Evolutionary conservation across 2,888 invertebrate genomes (phyloP).

Genomic region (Apotomis turbidana): DNA sequence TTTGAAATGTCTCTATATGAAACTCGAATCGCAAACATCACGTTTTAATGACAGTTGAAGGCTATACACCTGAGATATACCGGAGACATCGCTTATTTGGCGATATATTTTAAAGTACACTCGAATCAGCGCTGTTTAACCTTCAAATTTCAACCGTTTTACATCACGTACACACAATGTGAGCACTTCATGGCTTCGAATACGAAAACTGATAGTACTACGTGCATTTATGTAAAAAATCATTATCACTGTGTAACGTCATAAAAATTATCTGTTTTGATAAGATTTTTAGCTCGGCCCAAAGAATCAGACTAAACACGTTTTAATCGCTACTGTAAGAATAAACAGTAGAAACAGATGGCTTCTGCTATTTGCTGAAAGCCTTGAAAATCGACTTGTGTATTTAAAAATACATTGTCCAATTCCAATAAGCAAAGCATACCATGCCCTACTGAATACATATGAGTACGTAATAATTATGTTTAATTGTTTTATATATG

Average conservation of each 20-base stretch:
- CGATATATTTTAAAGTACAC: too few species aligned
- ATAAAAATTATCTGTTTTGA: constrained; percentile 66
- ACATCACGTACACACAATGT: constrained; percentile 44
- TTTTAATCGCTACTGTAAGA: constrained; percentile 56
- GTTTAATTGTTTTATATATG: background rate
- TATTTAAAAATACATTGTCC: constrained; percentile 34
- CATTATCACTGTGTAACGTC: constrained; percentile 65
- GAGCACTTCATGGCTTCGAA: constrained; percentile 36
- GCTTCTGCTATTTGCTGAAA: constrained; percentile 42
- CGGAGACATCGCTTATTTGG: too few species aligned
- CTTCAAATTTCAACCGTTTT: background rate
- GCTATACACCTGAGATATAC: too few species aligned
- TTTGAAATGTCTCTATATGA: constrained; percentile 3
- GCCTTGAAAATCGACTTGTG: constrained; percentile 43
- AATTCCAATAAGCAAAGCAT: constrained; percentile 17
- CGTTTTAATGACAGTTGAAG: too few species aligned
- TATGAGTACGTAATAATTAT: background rate
- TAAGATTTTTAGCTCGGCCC: constrained; percentile 65
- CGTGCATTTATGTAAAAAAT: constrained; percentile 58
- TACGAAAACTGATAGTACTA: constrained; percentile 44
- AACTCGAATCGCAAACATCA: too few species aligned
- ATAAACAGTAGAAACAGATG: constrained; percentile 48
- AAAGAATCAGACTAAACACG: constrained; percentile 63
- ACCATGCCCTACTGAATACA: background rate
- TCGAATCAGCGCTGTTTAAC: too few species aligned